Evolutionary conservation across 2,888 invertebrate species (phyloP), one percentile per base, ranked within the genome.

Genomic region (Lasioglossum malachurum): DNA sequence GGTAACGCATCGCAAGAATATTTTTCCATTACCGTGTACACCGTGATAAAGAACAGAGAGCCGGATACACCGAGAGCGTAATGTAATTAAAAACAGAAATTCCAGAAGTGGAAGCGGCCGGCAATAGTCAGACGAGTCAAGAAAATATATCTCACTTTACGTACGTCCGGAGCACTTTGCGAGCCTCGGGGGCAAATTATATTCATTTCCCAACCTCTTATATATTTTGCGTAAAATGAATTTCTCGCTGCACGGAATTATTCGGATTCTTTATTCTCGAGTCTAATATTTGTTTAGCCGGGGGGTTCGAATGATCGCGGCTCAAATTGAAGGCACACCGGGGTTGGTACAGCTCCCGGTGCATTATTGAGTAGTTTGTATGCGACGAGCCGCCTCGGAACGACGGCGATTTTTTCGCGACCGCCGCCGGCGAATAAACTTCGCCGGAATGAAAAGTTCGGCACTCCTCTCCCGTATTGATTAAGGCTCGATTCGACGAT

Each of bases 381-480:
- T 73, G 72, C 72, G 27, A 46, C 31, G 27, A 1, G 46, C 31
- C 23, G 35, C 46, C 19, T 12, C 73, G 38, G 60, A 19, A 5
- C 31, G 44, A 41, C 31, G 23, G 23, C 19, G 83, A 64, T 53
- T 64, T 67, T 77, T 77, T 77, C 46, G 23, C 31, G 27, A 14
- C 27, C 60, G 60, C 27, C 31, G 27, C 23, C 35, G 23, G 46
- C 12, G 76, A 83, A 82, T 82, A 73, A 83, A 82, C 64, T 77
- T 44, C 23, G 31, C 10, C 38, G 76, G 7, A 14, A 64, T 19
- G 53, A 64, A 35, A 73, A 35, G 14, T 72, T 75, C n/a, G 57
- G 35, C 71, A 14, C 71, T 27, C 14, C 27, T 31, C n/a, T 57
- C 35, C 57, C 31, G 60, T 60, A 72, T 75, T 49, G 31, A 31